Evolutionary conservation across 2,797 vertebrate species (phyloP), one percentile per base, ranked within the genome.

Genomic region (Phaenicophaeus curvirostris): DNA sequence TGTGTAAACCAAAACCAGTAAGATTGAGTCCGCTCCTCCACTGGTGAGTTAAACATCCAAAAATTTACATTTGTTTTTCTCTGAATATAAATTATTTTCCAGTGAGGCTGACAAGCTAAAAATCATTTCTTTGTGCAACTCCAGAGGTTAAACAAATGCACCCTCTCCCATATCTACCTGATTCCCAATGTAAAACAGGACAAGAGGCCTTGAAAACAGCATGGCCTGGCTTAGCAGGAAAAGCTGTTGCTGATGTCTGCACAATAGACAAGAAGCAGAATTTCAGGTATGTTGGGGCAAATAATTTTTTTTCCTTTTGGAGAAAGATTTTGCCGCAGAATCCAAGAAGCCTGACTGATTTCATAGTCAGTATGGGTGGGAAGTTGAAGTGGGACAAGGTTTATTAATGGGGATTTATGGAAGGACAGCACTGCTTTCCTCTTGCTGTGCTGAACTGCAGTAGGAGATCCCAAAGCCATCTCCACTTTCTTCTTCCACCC

Each of bases 1-100:
- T 93, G 85, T 93, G 86, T 95, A 50, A 92, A 92, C 31, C 85
- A 92, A 95, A 96, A 95, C 95, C 94, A 96, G 79, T 96, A 86
- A 91, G 82, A 61, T 59, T 63, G 90, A 94, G 86, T 71, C 77
- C 91, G 71, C 62, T 94, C 54, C 74, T 91, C 74, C 5, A 55
- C 33, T 48, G 89, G 13, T 88, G 91, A 93, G 74, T 95, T 95
- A 95, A 96, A 93, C 20, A 42, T 79, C 85, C 2, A 73, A 88
- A 96, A 94, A 96, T 95, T 89, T 82, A 85, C 71, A 91, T 91
- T 95, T 93, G 69, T 69, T 91, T 94, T 81, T 55, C 74, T 87
- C 63, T 82, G 63, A 73, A 88, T 91, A 44, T 27, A 50, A 94
- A 63, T 93, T 73, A 85, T 89, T 95, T 96, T 95, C 93, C 94